Percentiles rank a stretch among this genome's conserved stretches.
phyloP scores from a whole-genome alignment of 1,140 invertebrate genomes.

The Linepithema humile region DNA sequence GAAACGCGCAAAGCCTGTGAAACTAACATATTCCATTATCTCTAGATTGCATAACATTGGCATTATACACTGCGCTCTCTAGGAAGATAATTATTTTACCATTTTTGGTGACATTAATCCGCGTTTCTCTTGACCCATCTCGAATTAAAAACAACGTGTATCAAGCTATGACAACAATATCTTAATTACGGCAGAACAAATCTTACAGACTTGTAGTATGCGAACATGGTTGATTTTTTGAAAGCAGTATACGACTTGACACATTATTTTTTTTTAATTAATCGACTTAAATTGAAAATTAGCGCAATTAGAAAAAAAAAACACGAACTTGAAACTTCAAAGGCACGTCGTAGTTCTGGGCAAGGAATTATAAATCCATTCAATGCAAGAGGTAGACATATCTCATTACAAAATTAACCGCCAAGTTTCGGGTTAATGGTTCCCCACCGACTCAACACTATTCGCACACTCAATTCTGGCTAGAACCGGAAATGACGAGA shows the following conservation, averaged over 20 bases:
- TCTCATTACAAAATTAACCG: background rate
- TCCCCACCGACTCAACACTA: background rate
- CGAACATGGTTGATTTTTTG: background rate
- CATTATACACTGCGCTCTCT: background rate
- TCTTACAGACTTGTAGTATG: too few species aligned
- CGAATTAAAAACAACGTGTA: background rate
- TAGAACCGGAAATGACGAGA: background rate
- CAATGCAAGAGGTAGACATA: background rate
- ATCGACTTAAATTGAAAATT: too few species aligned
- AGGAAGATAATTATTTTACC: constrained; percentile 20
- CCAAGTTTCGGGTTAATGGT: constrained; percentile 31
- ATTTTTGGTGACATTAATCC: constrained; percentile 11
- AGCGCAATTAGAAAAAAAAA: background rate
- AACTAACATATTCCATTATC: constrained; percentile 43
- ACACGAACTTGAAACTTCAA: background rate
- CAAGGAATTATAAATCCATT: background rate
- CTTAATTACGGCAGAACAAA: background rate
- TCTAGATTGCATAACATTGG: constrained; percentile 40
- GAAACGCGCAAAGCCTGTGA: constrained; percentile 33
- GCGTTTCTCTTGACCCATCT: constrained; percentile 1
- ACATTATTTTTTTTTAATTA: too few species aligned
- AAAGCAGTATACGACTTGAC: background rate
- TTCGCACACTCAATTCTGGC: background rate
- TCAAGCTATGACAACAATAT: background rate
- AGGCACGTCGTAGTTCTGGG: background rate